Conservation (phyloP, 1,140 invertebrate genomes). For the Pseudomyrmex pallidus region DNA sequence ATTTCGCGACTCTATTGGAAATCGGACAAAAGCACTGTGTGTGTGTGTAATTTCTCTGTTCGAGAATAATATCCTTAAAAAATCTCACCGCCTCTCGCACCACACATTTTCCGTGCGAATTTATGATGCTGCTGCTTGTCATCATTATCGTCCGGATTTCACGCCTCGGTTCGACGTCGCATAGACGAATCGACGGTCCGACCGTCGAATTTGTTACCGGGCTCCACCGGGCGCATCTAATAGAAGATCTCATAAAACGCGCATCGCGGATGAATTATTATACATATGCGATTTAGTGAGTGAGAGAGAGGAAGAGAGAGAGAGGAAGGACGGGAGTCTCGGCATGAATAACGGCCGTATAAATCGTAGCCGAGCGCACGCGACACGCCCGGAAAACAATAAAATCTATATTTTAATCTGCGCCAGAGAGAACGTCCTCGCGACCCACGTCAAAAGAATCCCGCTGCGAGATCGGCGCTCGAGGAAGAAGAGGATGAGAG, state of each 20-base stretch:
- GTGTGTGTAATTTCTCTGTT: background rate
- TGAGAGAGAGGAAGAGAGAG: constrained; percentile 29
- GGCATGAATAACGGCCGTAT: constrained; percentile 79
- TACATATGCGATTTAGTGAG: constrained; percentile 75
- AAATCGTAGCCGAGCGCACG: constrained; percentile 76
- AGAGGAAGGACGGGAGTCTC: background rate
- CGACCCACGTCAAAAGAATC: constrained; percentile 67
- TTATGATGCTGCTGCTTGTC: constrained; percentile 61
- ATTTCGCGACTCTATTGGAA: background rate
- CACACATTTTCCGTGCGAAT: constrained; percentile 48
- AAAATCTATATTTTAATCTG: constrained; percentile 84
- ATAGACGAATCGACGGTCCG: constrained; percentile 57
- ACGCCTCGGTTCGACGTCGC: constrained; percentile 34
- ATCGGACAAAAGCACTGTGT: background rate
- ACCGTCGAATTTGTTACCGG: constrained; percentile 70
- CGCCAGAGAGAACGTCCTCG: constrained; percentile 67
- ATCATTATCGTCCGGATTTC: constrained; percentile 59
- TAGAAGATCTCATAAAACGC: constrained; percentile 80
- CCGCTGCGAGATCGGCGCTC: constrained; percentile 62
- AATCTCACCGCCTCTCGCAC: constrained; percentile 21
- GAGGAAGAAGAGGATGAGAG: constrained; percentile 47
- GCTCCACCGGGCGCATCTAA: constrained; percentile 69
- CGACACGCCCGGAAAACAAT: constrained; percentile 80
- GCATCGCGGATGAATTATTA: constrained; percentile 80
- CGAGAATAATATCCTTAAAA: constrained; percentile 38